Base-by-base conservation (phyloP, 2,113 vertebrate species). In the Xiphophorus maculatus region DNA sequence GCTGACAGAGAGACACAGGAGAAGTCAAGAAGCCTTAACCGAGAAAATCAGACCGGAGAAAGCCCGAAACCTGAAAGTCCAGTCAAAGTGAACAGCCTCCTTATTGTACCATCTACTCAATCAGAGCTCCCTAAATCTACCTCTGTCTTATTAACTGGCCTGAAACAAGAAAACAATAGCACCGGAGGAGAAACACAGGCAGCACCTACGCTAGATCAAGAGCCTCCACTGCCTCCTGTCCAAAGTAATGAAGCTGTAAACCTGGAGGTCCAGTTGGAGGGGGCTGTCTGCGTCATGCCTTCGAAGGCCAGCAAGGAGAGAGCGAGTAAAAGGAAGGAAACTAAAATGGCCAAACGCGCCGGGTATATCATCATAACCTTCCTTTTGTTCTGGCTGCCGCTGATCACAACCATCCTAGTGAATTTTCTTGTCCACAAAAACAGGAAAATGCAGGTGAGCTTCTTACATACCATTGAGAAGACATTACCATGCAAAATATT, bases 361-460 rank as follows among this genome's bases (percentile, higher is more conserved):
- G 94, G 90, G 30, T 95, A 94, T 77, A 95, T 95, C 1, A 94
- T 95, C 14, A 12, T 94, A n/a, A 93, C 94, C 13, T 95, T 94
- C 75, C 74, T 95, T 17, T 37, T 94, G 7, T 94, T 94, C 76
- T 95, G 94, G 94, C 78, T 92, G 12, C 94, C 93, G 0, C 28
- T 95, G 61, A 91, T 95, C 61, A 84, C 73, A 42, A 92, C 86
- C 0, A 88, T 92, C 44, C 48, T 94, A 28, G 17, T 90, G 51
- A 94, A 94, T 69, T 74, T 85, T 40, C 30, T 84, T 3, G n/a
- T 83, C 32, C 29, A 73, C 77, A 65, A 68, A 63, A 87, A 87
- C 63, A 84, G 54, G 11, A 70, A 63, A 8, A 60, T 66, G 79
- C 72, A 58, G 68, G 94, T 95, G 79, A 60, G 14, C 22, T 30